Conservation (phyloP, 2,113 vertebrate species). For the Callospermophilus lateralis region DNA sequence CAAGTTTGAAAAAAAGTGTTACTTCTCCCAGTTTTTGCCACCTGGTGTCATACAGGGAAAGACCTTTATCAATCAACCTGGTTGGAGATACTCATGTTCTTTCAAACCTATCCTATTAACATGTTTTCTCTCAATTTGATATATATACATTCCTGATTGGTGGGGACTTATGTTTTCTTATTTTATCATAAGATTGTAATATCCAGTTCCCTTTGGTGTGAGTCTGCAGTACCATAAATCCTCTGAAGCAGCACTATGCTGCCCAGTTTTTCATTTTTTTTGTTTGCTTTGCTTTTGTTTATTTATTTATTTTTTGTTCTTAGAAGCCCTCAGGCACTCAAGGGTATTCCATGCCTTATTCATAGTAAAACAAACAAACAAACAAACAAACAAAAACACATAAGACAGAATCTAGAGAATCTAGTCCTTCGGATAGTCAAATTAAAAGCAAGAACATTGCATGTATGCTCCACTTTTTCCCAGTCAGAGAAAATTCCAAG, state of each 20-base stretch:
- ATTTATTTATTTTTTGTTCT: background rate
- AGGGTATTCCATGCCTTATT: background rate
- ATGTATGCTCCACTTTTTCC: background rate
- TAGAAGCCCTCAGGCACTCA: background rate
- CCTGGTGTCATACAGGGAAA: background rate
- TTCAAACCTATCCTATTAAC: background rate
- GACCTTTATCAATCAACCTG: background rate
- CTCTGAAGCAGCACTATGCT: background rate
- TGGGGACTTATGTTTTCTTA: background rate
- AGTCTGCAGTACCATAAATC: background rate
- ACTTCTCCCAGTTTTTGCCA: background rate
- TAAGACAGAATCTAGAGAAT: background rate
- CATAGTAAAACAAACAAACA: background rate
- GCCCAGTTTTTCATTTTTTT: background rate
- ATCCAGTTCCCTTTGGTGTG: background rate
- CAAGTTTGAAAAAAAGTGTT: background rate
- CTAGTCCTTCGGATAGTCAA: background rate
- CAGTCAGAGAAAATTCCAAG: background rate
- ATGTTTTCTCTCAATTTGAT: background rate
- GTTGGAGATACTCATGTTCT: background rate
- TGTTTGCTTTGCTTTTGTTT: background rate
- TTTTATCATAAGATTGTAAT: background rate
- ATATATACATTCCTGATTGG: background rate
- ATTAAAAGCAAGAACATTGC: background rate
- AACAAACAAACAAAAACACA: background rate